Evolutionary conservation across 2,797 vertebrate species (phyloP).

Genomic region (Silurus aristotelis): DNA sequence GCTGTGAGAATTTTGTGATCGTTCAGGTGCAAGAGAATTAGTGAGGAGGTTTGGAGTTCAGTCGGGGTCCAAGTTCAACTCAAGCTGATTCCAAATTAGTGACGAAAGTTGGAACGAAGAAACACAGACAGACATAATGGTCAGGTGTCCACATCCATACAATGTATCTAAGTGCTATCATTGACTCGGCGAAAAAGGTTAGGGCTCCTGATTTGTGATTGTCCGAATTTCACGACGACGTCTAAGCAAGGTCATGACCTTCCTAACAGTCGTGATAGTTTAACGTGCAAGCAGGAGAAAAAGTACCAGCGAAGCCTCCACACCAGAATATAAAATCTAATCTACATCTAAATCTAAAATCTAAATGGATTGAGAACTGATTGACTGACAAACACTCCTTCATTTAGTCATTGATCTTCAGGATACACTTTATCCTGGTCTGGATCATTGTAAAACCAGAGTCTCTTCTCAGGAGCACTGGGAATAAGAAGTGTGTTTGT

Average conservation of each 20-base stretch:
- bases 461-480: background rate
- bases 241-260: slow-evolving; percentile 7
- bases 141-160: background rate
- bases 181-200: slow-evolving; percentile 30
- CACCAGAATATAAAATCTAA: too few relatives aligned
- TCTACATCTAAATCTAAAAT: too few relatives aligned
- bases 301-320: background rate
- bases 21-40: background rate
- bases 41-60: background rate
- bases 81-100: background rate
- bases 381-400: background rate
- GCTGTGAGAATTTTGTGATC: background rate
- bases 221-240: slow-evolving; percentile 23
- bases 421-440: too few relatives aligned
- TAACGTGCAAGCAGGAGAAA: slow-evolving; percentile 33
- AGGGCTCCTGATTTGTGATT: slow-evolving; percentile 11
- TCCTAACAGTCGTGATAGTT: slow-evolving; percentile 5
- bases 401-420: background rate
- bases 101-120: background rate
- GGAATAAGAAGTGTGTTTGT: background rate
- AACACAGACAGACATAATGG: background rate
- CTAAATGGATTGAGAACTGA: background rate
- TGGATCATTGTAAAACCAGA: background rate
- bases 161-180: slow-evolving; percentile 25
- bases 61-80: background rate